Base-by-base conservation (phyloP, 2,113 vertebrate genomes). In the Smithornis capensis region DNA sequence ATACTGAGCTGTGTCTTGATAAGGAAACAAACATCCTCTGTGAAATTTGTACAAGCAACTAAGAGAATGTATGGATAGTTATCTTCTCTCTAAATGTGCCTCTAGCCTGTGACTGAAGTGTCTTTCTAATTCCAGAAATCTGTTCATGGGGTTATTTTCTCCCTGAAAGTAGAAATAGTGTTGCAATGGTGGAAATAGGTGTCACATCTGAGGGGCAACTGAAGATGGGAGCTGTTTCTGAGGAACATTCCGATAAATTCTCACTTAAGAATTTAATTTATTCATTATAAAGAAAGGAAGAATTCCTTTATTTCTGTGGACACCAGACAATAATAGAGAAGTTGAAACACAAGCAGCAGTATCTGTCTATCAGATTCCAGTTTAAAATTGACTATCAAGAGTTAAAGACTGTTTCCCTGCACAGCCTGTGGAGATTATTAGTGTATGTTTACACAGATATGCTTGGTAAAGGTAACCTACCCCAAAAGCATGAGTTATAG, bases 271-370 rank as follows among this genome's bases (percentile, higher is more conserved):
- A 42, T 70, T 55, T 59, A 4, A 38, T 45, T 53, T 23, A 8
- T 59, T 87, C 9, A 9, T 63, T 70, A 33, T 37, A 57, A 89
- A 31, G 4, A 68, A 19, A 69, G 5, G 60, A 6, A 60, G 5
- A 59, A 56, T 47, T 64, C 8, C 69, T 22, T 15, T 49, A 74
- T 57, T 82, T 40, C 21, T 31, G 3, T 42, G 24, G 9, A 17
- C 7, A 70, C 3, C 5, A 52, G 25, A 73, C 57, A 86, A 68
- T 28, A 55, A 31, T 22, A 25, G 2, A 62, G 14, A 81, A 29
- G 7, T 24, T 24, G 23, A 83, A 91, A 67, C 0, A 0, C 10
- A 14, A 9, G 2, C 0, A 0, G 10, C 8, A 40, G 6, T 40
- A 27, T 35, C 25, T 80, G 5, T 35, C 52, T 67, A 25, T 77